Conservation (phyloP, 2,797 vertebrate genomes). For the Danio albolineatus region DNA sequence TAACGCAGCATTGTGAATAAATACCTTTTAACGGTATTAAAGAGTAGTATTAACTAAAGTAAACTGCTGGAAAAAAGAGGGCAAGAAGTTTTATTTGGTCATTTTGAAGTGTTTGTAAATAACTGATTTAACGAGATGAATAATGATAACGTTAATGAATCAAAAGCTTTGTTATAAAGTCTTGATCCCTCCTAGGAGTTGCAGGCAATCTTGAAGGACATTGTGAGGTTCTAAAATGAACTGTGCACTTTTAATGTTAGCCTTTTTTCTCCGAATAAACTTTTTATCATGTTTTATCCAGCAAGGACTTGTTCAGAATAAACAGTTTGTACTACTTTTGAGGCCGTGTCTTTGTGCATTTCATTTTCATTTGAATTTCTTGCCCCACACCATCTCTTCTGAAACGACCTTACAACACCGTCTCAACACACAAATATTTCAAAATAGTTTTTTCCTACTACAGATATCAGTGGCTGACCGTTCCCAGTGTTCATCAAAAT, state of each 20-base stretch:
- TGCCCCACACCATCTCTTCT: no score
- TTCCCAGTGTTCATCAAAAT: no score
- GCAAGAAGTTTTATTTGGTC: background rate
- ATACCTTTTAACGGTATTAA: conserved; percentile 31
- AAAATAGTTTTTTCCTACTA: no score
- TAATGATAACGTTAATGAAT: background rate
- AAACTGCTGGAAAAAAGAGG: background rate
- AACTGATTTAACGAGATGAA: background rate
- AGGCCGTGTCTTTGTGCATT: background rate
- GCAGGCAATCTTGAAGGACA: conserved; percentile 1
- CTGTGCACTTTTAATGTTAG: background rate
- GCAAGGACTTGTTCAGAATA: background rate
- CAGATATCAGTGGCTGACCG: no score
- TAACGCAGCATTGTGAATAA: background rate
- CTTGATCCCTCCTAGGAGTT: background rate
- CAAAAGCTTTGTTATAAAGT: background rate
- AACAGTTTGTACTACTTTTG: background rate
- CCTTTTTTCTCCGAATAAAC: background rate
- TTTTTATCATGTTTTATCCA: background rate
- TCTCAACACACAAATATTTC: no score
- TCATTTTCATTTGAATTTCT: background rate
- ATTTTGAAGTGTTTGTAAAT: background rate
- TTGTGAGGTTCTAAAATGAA: background rate
- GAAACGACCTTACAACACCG: no score
- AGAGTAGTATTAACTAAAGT: background rate